Conservation (phyloP, 2,113 vertebrate genomes). For the Anthoscopus minutus region DNA sequence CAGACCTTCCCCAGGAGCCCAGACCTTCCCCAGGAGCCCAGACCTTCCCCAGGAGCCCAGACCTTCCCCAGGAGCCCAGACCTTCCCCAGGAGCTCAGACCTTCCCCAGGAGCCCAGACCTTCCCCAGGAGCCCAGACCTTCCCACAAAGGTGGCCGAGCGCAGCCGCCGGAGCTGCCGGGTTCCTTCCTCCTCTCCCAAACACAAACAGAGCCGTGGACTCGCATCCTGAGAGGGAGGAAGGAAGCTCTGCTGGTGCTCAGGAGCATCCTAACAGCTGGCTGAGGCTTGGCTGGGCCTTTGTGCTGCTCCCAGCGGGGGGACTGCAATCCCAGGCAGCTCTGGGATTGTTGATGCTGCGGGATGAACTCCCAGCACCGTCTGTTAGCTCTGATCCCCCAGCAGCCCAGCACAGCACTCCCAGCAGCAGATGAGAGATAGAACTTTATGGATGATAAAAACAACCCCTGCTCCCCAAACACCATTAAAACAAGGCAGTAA, state of each 20-base stretch:
- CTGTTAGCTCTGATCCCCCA: not conserved
- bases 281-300: not conserved
- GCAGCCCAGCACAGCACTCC: not conserved
- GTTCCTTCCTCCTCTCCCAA: conserved; percentile 38
- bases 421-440: not conserved
- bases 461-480: not conserved
- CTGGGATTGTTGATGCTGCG: not conserved
- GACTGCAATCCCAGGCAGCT: not conserved
- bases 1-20: no score
- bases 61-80: not conserved
- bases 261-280: not conserved
- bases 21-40: not conserved
- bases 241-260: conserved; percentile 17
- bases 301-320: not conserved
- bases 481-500: conserved; percentile 1
- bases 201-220: conserved; percentile 6
- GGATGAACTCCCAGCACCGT: not conserved
- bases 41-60: not conserved
- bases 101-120: not conserved
- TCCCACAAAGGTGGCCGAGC: accelerated
- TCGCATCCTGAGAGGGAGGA: conserved; percentile 36
- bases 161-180: not conserved
- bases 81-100: not conserved
- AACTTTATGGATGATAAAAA: conserved; percentile 34
- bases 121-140: not conserved